Base-by-base conservation (phyloP, 2,113 vertebrate species). In the Spermophilus dauricus region DNA sequence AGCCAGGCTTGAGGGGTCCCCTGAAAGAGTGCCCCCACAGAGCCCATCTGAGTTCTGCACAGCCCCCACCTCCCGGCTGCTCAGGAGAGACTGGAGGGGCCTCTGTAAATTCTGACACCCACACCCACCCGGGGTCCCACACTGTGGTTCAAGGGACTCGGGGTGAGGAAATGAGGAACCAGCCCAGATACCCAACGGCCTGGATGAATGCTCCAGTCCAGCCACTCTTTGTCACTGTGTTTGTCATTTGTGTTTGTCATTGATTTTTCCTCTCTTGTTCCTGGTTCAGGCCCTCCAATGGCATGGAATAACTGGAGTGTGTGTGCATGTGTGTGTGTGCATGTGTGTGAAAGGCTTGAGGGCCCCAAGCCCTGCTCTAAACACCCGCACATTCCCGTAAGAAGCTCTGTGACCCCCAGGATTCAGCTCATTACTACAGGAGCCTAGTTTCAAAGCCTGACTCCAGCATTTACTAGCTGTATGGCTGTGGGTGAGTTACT, bases 161-260 rank as follows among this genome's bases (percentile, higher is more conserved):
- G 48, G 48, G 2, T 24, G 28, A 30, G 42, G 73, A 53, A 34
- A 45, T 8, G 58, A 85, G 58, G 37, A 30, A 22, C 16, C 37
- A 20, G 45, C n/a, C 58, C 51, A 10, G 11, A 13, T 6, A 5
- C 26, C 34, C 45, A 1, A 2, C 45, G 22, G 22, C 53, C 73
- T 1, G 1, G 24, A 16, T 6, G 22, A 28, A 13, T 8, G 56
- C 53, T 5, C 4, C 37, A 14, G 20, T 6, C 6, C 13, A 8
- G 34, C 56, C 70, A 17, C 63, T 8, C 45, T 45, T 42, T 42
- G 42, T 42, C 45, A 8, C 1, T 8, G 45, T 45, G 45, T 16
- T 34, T 85, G 34, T 67, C 45, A 17, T 2, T 45, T 45, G 45
- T 45, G 45, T 16, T 34, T 85, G 34, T 67, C 45, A 17, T 2